Percentiles rank a stretch among this genome's conserved stretches.
Evolutionary conservation across 2,888 invertebrate species (phyloP).

Genomic region (Reticulitermes lucifugus): DNA sequence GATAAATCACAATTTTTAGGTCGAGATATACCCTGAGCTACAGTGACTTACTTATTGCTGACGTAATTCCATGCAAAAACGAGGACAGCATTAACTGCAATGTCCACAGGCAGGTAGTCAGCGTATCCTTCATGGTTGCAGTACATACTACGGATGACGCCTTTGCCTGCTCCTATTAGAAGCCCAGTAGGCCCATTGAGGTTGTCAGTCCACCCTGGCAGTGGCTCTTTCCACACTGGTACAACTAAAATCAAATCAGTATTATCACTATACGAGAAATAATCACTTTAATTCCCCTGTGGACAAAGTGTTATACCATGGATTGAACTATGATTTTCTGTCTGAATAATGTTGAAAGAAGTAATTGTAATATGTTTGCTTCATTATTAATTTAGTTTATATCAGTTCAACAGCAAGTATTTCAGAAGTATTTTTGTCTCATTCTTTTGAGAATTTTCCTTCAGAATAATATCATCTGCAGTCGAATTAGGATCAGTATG

Average conservation of each 20-base stretch:
- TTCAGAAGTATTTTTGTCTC: too few relatives aligned
- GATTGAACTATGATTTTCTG: too few relatives aligned
- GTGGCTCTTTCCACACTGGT: slow-evolving; percentile 85
- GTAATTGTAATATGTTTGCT: too few relatives aligned
- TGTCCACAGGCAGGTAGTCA: slow-evolving; percentile 84
- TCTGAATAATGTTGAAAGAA: too few relatives aligned
- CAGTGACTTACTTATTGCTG: slow-evolving; percentile 64
- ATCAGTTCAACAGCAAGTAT: too few relatives aligned
- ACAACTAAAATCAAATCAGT: slow-evolving; percentile 70
- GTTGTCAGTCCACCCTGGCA: slow-evolving; percentile 94
- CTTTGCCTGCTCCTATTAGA: slow-evolving; percentile 85
- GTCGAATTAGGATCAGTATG: too few relatives aligned
- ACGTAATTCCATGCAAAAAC: slow-evolving; percentile 75
- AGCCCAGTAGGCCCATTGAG: slow-evolving; percentile 93
- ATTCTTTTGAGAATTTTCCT: too few relatives aligned
- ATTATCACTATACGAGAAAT: neutral
- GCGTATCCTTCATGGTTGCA: slow-evolving; percentile 83
- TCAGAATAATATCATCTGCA: too few relatives aligned
- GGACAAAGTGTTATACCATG: neutral
- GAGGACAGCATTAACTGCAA: slow-evolving; percentile 82
- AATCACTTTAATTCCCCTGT: neutral
- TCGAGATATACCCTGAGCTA: neutral
- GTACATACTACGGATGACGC: slow-evolving; percentile 90
- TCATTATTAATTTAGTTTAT: too few relatives aligned
- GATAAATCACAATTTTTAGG: too few relatives aligned